Evolutionary conservation across 1,140 invertebrate genomes (phyloP).

Genomic region (Aphis gossypii): DNA sequence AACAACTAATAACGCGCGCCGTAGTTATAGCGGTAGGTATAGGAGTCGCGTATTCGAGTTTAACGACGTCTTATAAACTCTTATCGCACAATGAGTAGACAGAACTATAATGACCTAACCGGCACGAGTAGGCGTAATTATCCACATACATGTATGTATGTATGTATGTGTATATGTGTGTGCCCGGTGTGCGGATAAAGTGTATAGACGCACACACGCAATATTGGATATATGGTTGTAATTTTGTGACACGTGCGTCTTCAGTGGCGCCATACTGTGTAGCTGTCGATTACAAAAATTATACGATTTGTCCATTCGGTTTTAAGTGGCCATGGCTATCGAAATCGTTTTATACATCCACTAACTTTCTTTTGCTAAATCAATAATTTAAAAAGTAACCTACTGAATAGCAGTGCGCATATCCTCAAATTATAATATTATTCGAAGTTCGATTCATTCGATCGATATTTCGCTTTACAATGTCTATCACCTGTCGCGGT

Average conservation of each 20-base stretch:
- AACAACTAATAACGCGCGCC: neutral
- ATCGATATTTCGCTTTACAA: neutral
- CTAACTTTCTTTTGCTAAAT: constrained; percentile 5
- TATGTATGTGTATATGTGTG: neutral
- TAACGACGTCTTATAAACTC: constrained; percentile 27
- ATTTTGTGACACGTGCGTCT: constrained; percentile 23
- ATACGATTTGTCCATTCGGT: neutral
- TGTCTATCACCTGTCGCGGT: neutral
- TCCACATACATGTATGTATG: neutral
- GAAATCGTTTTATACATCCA: neutral
- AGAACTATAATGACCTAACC: constrained; percentile 19
- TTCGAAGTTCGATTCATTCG: neutral
- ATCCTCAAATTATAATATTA: neutral
- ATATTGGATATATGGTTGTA: constrained; percentile 31
- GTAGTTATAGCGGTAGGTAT: neutral
- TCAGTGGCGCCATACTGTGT: constrained; percentile 21
- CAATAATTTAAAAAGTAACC: neutral
- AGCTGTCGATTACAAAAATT: neutral
- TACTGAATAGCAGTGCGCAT: neutral
- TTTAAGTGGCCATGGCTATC: neutral
- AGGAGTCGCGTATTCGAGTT: neutral
- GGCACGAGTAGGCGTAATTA: constrained; percentile 39
- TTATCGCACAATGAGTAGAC: constrained; percentile 16
- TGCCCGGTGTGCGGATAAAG: neutral
- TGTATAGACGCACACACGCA: neutral